Evolutionary conservation across 53 echinoderm and acorn worm species (phyloP).

Genomic region (Holothuria scabra): DNA sequence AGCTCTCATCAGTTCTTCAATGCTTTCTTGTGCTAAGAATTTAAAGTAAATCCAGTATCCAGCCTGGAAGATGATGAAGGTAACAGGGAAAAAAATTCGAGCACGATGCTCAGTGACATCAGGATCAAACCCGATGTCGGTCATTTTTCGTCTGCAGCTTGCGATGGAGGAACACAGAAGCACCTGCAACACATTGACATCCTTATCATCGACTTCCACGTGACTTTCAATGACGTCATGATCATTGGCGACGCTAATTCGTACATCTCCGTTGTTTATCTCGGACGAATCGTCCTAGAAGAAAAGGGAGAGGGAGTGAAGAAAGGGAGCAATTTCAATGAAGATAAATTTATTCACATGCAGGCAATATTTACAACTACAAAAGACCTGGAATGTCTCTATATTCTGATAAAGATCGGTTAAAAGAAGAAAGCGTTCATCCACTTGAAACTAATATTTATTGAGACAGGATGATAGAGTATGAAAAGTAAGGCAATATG

Average conservation of each 20-base stretch:
- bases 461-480: no score
- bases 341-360: no score
- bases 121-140: slow-evolving; percentile 69
- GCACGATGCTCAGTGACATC: slow-evolving; percentile 66
- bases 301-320: not conserved
- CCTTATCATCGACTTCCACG: slow-evolving; percentile 19
- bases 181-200: slow-evolving; percentile 30
- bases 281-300: not conserved
- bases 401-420: no score
- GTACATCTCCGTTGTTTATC: not conserved
- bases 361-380: no score
- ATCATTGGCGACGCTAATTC: not conserved
- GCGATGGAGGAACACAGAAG: slow-evolving; percentile 43
- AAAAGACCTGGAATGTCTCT: no score
- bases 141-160: slow-evolving; percentile 59
- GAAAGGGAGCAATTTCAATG: no score
- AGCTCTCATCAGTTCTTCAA: no score
- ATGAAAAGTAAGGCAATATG: no score
- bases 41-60: slow-evolving; percentile 82
- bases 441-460: no score
- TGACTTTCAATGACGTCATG: slow-evolving; percentile 24
- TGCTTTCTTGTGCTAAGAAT: slow-evolving; percentile 29
- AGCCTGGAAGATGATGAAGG: slow-evolving; percentile 63
- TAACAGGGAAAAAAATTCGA: slow-evolving; percentile 66
- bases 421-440: no score